Conservation (phyloP, 2,113 vertebrate genomes). For the Tragelaphus imberbis region DNA sequence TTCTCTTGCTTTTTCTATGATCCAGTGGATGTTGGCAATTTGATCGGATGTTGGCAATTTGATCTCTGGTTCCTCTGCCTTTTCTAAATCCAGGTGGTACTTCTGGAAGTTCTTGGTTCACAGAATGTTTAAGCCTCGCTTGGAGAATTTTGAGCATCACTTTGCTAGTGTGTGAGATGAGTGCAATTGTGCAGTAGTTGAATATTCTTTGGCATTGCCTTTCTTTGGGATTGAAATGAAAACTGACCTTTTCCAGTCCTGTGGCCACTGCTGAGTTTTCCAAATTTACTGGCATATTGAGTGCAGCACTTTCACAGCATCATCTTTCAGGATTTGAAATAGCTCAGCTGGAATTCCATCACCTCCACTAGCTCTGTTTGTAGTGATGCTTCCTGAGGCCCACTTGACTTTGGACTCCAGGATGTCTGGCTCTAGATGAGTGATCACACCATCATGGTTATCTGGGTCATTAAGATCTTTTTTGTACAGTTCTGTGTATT, state of each 20-base stretch:
- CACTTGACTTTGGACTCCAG: neutral
- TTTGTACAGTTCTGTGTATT: neutral
- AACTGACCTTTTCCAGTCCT: neutral
- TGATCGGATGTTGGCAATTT: neutral
- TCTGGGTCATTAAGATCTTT: neutral
- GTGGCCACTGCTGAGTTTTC: neutral
- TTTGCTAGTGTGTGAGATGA: neutral
- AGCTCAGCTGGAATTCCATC: neutral
- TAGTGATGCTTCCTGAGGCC: neutral
- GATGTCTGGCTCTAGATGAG: neutral
- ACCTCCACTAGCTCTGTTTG: neutral
- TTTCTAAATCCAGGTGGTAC: neutral
- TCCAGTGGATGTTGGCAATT: neutral
- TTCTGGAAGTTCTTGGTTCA: neutral
- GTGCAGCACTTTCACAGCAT: neutral
- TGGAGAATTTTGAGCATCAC: neutral
- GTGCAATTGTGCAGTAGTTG: neutral
- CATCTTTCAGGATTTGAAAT: neutral
- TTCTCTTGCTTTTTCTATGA: neutral
- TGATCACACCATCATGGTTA: neutral
- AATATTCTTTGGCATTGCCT: neutral
- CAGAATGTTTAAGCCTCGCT: fast-evolving
- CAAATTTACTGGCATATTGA: neutral
- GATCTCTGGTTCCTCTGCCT: neutral
- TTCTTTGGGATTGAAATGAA: neutral